Conservation (phyloP, 1,140 invertebrate genomes). For the Lerema accius region DNA sequence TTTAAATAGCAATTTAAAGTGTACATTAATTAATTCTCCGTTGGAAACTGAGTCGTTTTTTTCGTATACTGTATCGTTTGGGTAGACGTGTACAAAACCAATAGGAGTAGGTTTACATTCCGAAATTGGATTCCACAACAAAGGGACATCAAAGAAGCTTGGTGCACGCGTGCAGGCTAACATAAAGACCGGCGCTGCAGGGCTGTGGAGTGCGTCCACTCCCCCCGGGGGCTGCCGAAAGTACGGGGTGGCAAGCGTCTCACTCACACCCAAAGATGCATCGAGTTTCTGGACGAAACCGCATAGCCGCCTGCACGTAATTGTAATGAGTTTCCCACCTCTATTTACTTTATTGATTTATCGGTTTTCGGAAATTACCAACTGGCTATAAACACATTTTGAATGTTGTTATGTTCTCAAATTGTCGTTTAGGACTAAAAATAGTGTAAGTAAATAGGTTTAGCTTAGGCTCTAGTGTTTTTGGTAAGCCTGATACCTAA, state of each 20-base stretch:
- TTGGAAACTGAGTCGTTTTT: neutral
- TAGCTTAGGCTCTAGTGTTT: no score
- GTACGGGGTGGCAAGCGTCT: conserved; percentile 56
- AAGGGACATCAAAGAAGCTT: conserved; percentile 80
- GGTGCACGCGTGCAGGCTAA: conserved; percentile 73
- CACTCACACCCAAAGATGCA: conserved; percentile 77
- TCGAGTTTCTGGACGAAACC: conserved; percentile 75
- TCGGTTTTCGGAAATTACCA: conserved; percentile 29
- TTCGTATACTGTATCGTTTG: conserved; percentile 1
- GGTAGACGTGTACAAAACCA: conserved; percentile 39
- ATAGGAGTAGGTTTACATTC: conserved; percentile 58
- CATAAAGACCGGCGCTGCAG: conserved; percentile 73
- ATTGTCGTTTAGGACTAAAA: no score
- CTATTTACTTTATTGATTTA: conserved; percentile 47
- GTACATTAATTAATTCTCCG: neutral
- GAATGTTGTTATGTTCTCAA: no score
- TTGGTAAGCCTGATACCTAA: no score
- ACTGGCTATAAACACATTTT: no score
- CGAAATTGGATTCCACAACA: conserved; percentile 80
- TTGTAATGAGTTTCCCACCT: conserved; percentile 71
- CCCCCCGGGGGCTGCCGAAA: conserved; percentile 60
- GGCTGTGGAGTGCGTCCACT: conserved; percentile 76
- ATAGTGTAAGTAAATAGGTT: no score
- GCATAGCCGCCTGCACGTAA: conserved; percentile 63
- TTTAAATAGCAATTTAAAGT: neutral